phyloP scores from a whole-genome alignment of 2,113 vertebrate genomes.

The Choloepus hoffmanni region DNA sequence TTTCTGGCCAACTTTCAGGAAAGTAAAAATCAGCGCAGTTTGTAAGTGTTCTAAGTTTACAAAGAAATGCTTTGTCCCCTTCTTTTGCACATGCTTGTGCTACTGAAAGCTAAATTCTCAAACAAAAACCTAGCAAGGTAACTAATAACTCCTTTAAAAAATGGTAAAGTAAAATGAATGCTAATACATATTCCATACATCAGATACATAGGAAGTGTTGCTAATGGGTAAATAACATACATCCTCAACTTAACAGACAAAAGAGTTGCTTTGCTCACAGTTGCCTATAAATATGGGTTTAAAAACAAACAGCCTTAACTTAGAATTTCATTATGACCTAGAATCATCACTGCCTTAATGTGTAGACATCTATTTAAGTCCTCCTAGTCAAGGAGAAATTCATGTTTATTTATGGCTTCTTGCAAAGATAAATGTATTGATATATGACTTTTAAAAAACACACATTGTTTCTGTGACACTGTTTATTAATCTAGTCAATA shows the following conservation, averaged over 20 bases:
- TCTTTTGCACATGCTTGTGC: neutral
- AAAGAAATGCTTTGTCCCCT: neutral
- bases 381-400: conserved; percentile 69
- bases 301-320: conserved; percentile 79
- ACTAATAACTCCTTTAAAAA: neutral
- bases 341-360: conserved; percentile 79
- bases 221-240: neutral
- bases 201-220: neutral
- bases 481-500: conserved; percentile 42
- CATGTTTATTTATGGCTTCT: conserved; percentile 80
- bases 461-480: conserved; percentile 64
- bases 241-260: neutral
- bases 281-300: conserved; percentile 69
- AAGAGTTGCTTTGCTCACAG: conserved; percentile 51
- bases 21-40: neutral
- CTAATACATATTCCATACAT: neutral
- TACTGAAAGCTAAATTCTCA: conserved; percentile 15
- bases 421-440: conserved; percentile 78
- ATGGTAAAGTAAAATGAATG: neutral
- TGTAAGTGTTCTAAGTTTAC: neutral
- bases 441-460: conserved; percentile 60
- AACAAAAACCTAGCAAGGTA: neutral
- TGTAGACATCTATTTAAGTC: conserved; percentile 58
- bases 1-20: conserved; percentile 20
- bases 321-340: conserved; percentile 77